Conservation (phyloP, 2,113 vertebrate genomes). For the Nerophis lumbriciformis region DNA sequence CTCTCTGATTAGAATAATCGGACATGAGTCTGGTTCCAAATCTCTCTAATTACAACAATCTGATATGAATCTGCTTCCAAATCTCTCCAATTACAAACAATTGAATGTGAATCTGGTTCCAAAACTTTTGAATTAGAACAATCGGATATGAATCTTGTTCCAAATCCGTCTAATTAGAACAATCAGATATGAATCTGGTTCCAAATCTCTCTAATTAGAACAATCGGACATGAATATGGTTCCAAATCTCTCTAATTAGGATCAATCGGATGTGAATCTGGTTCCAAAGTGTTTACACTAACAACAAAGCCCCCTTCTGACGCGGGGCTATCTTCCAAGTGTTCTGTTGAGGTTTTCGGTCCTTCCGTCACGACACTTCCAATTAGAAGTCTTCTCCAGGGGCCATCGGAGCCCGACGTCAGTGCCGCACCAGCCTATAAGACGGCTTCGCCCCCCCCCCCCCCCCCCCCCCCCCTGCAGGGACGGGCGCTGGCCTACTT, state of each 20-base stretch:
- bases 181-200: too few relatives aligned
- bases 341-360: slow-evolving; percentile 1
- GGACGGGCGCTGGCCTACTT: slow-evolving; percentile 70
- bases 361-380: slow-evolving; percentile 8
- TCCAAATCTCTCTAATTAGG: slow-evolving; percentile 16
- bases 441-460: slow-evolving; percentile 10
- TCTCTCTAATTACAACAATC: too few relatives aligned
- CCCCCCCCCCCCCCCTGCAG: slow-evolving; percentile 37
- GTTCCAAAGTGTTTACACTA: slow-evolving; percentile 20
- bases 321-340: slow-evolving; percentile 10
- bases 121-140: too few relatives aligned
- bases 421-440: slow-evolving; percentile 45
- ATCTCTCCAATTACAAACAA: too few relatives aligned
- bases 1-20: too few relatives aligned
- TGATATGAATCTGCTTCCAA: too few relatives aligned
- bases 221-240: too few relatives aligned
- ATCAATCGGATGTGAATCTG: slow-evolving; percentile 28
- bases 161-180: too few relatives aligned
- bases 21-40: too few relatives aligned
- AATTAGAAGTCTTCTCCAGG: slow-evolving; percentile 19
- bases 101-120: too few relatives aligned
- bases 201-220: too few relatives aligned
- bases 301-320: slow-evolving; percentile 28
- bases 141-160: too few relatives aligned
- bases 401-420: slow-evolving; percentile 30